Percentiles rank a stretch among this genome's conserved stretches.
Conservation (phyloP, 2,797 vertebrate species). For the Hydrolagus colliei region DNA sequence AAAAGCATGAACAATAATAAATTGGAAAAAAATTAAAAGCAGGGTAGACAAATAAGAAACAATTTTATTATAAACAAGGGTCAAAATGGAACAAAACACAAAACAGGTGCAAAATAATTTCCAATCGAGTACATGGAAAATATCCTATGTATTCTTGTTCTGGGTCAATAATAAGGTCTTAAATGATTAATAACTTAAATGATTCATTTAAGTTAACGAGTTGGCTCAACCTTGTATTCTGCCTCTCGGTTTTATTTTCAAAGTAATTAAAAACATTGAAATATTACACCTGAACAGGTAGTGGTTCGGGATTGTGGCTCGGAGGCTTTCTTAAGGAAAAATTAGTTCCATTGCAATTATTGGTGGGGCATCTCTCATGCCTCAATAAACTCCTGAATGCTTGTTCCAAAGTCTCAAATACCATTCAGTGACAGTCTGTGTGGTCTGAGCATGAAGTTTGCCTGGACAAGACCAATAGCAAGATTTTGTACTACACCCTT, state of each 20-base stretch:
- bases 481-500: no score
- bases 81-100: neutral
- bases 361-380: no score
- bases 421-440: no score
- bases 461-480: no score
- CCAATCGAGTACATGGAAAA: neutral
- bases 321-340: neutral
- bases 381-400: no score
- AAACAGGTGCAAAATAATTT: neutral
- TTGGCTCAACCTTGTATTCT: neutral
- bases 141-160: neutral
- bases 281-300: neutral
- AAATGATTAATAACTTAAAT: neutral
- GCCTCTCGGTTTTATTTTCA: neutral
- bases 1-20: neutral
- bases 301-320: neutral
- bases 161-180: neutral
- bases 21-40: neutral
- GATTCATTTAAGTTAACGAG: neutral
- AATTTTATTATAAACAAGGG: neutral
- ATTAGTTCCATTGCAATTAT: neutral
- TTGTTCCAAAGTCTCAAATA: no score
- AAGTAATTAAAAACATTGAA: neutral
- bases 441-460: no score
- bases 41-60: neutral